A percentile compares a stretch with the other conserved stretches of the same genome.
Evolutionary conservation across 2,113 vertebrate species (phyloP).

Genomic region (Uria lomvia): DNA sequence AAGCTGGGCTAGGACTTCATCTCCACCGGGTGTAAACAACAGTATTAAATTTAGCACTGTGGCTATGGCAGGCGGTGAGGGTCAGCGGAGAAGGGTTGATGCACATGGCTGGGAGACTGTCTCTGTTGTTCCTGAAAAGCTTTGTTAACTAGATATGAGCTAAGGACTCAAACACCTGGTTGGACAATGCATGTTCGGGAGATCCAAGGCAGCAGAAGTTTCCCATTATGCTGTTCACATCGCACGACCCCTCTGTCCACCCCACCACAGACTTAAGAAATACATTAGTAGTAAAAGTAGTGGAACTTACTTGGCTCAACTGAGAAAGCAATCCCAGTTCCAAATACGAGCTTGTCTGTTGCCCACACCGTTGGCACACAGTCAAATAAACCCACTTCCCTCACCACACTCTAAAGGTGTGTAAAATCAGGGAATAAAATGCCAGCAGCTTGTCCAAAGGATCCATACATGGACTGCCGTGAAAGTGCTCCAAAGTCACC

Average conservation of each 20-base stretch:
- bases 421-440: not conserved
- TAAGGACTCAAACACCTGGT: not conserved
- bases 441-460: not conserved
- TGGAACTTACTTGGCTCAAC: not conserved
- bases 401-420: not conserved
- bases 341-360: conserved; percentile 10
- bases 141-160: not conserved
- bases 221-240: not conserved
- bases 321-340: not conserved
- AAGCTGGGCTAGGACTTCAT: not conserved
- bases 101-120: not conserved
- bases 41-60: not conserved
- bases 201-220: not conserved
- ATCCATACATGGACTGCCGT: not conserved
- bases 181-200: not conserved
- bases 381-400: not conserved
- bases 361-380: not conserved
- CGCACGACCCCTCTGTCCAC: not conserved
- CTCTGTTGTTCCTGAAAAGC: not conserved
- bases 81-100: not conserved
- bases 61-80: not conserved
- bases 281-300: not conserved
- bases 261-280: not conserved
- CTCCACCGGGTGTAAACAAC: not conserved
- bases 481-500: not conserved